Evolutionary conservation across 2,888 invertebrate genomes (phyloP).

Genomic region (Drosophila subquinaria): DNA sequence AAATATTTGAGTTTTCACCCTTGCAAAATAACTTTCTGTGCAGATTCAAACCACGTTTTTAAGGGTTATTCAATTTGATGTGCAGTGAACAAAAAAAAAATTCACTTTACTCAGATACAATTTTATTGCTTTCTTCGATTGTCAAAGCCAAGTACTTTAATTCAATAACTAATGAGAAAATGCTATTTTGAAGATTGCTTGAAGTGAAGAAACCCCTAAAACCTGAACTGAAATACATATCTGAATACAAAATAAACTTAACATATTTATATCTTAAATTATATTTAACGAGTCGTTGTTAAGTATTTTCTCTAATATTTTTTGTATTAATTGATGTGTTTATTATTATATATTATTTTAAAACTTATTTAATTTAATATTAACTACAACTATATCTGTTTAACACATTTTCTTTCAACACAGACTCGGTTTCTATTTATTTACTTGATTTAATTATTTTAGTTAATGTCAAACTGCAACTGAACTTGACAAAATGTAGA

Average conservation of each 20-base stretch:
- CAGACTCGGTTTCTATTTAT: neutral
- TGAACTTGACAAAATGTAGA: neutral
- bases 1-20: constrained; percentile 63
- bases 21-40: constrained; percentile 6
- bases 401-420: neutral
- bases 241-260: neutral
- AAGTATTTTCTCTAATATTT: too few species aligned
- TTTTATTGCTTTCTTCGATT: constrained; percentile 35
- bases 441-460: neutral
- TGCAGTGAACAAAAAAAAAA: constrained; percentile 31
- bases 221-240: neutral
- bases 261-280: neutral
- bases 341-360: neutral
- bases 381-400: neutral
- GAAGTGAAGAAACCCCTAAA: neutral
- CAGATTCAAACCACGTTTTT: constrained; percentile 30
- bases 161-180: constrained; percentile 5
- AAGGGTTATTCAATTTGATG: constrained; percentile 59
- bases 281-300: too few species aligned
- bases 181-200: neutral
- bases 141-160: constrained; percentile 9
- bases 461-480: neutral
- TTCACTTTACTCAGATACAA: constrained; percentile 18
- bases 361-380: too few species aligned
- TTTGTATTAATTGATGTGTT: neutral